Conservation (phyloP, 1,140 invertebrate genomes). For the Drosophila lowei region DNA sequence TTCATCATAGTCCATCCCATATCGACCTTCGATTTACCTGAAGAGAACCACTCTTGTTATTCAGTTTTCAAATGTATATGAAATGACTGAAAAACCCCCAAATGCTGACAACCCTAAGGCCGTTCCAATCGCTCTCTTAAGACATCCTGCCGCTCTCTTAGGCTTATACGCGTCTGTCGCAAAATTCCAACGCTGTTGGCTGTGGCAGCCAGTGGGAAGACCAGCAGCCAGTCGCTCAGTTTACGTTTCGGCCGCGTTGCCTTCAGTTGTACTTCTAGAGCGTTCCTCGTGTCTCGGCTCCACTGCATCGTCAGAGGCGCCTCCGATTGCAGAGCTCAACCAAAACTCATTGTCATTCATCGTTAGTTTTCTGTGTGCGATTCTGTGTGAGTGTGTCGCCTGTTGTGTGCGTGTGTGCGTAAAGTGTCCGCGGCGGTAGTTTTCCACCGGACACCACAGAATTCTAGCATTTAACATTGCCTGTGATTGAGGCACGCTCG, state of each 20-base stretch:
- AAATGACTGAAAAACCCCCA: no score
- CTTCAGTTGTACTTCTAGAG: conserved; percentile 57
- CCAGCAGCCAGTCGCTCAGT: conserved; percentile 53
- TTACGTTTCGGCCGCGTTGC: conserved; percentile 76
- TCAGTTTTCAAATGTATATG: not conserved
- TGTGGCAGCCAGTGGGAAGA: conserved; percentile 38
- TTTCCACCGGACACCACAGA: conserved; percentile 33
- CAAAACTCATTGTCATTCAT: conserved; percentile 52
- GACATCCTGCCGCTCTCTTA: conserved; percentile 52
- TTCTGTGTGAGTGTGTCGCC: conserved; percentile 13
- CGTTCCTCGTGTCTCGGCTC: conserved; percentile 54
- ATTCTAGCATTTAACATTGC: conserved; percentile 16
- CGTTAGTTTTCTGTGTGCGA: conserved; percentile 20
- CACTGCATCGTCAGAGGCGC: conserved; percentile 52
- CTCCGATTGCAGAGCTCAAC: conserved; percentile 51
- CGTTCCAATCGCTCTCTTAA: conserved; percentile 43
- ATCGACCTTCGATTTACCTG: no score
- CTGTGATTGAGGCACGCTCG: not conserved
- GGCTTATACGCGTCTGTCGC: conserved; percentile 36
- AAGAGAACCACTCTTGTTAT: not conserved
- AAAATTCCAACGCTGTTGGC: conserved; percentile 67
- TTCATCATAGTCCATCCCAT: not conserved
- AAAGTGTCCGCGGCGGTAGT: conserved; percentile 37
- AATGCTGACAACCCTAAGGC: conserved; percentile 35
- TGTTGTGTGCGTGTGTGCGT: conserved; percentile 41